Evolutionary conservation across 1,140 invertebrate species (phyloP).

Genomic region (Drosophila leontia): DNA sequence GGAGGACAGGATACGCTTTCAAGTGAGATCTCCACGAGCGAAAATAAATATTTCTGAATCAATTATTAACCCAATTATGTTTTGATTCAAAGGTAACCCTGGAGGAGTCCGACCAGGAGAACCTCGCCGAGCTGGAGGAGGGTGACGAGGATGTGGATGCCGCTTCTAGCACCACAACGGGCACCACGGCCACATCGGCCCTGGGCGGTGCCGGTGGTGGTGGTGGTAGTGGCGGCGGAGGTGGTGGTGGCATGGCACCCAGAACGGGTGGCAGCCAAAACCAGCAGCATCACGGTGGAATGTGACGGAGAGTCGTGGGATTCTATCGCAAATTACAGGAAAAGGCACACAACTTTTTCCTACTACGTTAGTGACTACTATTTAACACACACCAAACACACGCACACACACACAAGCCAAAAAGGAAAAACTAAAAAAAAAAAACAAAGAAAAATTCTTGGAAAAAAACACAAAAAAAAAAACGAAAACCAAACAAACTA

Average conservation of each 20-base stretch:
- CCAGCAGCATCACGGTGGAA: slow-evolving; percentile 86
- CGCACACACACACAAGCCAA: slow-evolving; percentile 22
- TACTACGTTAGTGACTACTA: slow-evolving; percentile 84
- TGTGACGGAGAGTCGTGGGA: slow-evolving; percentile 95
- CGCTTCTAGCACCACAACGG: slow-evolving; percentile 54
- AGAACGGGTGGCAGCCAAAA: slow-evolving; percentile 85
- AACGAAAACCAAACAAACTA: slow-evolving; percentile 31
- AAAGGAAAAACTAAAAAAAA: slow-evolving; percentile 48
- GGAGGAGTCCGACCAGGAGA: slow-evolving; percentile 90
- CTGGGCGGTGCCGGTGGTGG: slow-evolving; percentile 28
- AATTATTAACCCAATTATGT: neutral
- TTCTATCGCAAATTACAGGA: slow-evolving; percentile 94
- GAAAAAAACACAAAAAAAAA: slow-evolving; percentile 39
- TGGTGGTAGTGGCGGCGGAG: slow-evolving; percentile 59
- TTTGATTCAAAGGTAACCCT: slow-evolving; percentile 90
- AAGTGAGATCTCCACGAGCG: slow-evolving; percentile 84
- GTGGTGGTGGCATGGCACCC: slow-evolving; percentile 84
- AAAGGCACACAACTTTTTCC: slow-evolving; percentile 89
- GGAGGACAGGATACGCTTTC: slow-evolving; percentile 89
- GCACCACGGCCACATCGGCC: slow-evolving; percentile 66
- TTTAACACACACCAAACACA: slow-evolving; percentile 48
- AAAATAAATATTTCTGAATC: neutral
- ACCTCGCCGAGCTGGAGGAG: slow-evolving; percentile 88
- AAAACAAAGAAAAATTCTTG: slow-evolving; percentile 38
- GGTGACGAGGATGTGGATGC: slow-evolving; percentile 86